These are phyloP conservation scores for Chymomyza amoena DNA, from an alignment of 2,888 invertebrate species.

Conservation along the genomic window DNA sequence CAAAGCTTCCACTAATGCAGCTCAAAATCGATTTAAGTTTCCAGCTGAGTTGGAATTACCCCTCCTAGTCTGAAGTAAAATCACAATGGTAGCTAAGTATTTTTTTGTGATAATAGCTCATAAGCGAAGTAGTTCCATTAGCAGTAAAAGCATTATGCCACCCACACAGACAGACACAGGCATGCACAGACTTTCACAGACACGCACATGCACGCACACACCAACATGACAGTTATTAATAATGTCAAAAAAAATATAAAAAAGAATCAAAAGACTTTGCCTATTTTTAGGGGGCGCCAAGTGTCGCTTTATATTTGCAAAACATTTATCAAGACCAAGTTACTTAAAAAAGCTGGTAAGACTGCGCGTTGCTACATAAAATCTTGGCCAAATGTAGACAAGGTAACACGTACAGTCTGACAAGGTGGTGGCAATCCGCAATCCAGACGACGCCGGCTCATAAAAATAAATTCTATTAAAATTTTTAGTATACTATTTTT, in stretches of 20 bases:
- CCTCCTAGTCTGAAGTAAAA: constrained; percentile 27
- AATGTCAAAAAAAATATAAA: constrained; percentile 18
- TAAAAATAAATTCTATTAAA: constrained; percentile 27
- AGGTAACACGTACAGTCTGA: not conserved
- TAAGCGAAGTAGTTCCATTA: not conserved
- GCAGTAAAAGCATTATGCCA: not conserved
- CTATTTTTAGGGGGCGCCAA: constrained; percentile 57
- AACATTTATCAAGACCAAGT: constrained; percentile 59
- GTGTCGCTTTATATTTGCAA: constrained; percentile 62
- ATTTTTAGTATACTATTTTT: not conserved
- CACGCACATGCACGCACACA: constrained; percentile 15
- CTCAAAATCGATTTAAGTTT: no score
- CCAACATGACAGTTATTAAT: constrained; percentile 65
- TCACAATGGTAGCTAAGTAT: not conserved
- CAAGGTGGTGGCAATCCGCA: not conserved
- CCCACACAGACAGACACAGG: not conserved
- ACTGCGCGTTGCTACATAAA: no score
- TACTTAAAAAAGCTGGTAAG: not conserved
- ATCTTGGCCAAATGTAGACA: not conserved
- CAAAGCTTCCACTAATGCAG: no score
- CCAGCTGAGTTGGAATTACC: no score
- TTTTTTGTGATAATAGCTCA: not conserved
- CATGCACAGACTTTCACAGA: constrained; percentile 16
- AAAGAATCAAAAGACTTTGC: constrained; percentile 28
- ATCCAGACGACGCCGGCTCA: constrained; percentile 37